Evolutionary conservation across 2,113 vertebrate genomes (phyloP), one percentile per base, ranked within the genome.

Genomic region (Coryphaenoides rupestris): DNA sequence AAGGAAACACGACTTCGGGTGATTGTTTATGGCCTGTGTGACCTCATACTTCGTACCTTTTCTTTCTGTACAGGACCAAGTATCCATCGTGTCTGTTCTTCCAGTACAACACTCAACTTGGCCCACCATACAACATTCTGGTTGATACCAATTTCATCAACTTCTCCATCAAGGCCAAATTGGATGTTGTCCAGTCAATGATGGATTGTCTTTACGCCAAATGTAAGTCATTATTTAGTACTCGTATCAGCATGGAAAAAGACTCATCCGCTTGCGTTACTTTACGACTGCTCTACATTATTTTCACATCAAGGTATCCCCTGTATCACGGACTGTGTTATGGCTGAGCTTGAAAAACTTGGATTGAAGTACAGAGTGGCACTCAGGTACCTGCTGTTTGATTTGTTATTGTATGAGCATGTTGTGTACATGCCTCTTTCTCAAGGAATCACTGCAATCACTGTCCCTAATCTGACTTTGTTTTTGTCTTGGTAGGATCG

Each of bases 181-280:
- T 98, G 72, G 97, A 99, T 79, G 87, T 99, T 9, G 93, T 99
- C 50, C 97, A 98, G 70, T 98, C 96, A 1, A 99, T 99, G 97
- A 99, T 99, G 97, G 96, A 99, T 67, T 99, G 97, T 66, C 91
- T 99, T 7, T 99, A 98, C 70, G 97, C 97, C 60, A 99, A 99
- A 70, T 99, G 97, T 98, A 78, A 94, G 94, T 93, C 56, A 40
- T 49, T 19, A 4, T 54, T 1, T 9, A 19, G 21, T n/a, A n/a
- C n/a, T 21, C 21, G 17, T 4, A 40, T 40, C 7, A 40, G 13
- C 33, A 40, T 40, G 33, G 33, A 50, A 50, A 50, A 50, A 50
- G n/a, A 50, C 33, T 17, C 16, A 5, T 16, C 47, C n/a, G 17
- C 47, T 50, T 17, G 47, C 47, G 63, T 58, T 61, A 45, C 21